Conservation (phyloP, 2,888 invertebrate genomes). For the Cheilosia impressa region DNA sequence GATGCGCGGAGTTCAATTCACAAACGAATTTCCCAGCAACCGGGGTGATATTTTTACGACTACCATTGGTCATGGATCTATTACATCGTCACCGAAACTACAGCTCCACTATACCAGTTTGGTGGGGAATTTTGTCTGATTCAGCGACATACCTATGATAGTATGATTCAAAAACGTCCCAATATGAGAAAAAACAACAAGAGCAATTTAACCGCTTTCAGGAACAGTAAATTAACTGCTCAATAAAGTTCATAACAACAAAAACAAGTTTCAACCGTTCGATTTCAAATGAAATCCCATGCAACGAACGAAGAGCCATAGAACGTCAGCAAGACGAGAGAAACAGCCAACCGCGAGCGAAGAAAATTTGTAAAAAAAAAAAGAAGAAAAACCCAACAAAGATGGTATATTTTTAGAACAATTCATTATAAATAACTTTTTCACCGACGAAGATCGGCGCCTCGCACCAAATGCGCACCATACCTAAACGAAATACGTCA, state of each 20-base stretch:
- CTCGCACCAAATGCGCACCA: conserved; percentile 47
- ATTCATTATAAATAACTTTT: conserved; percentile 55
- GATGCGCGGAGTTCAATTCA: too few relatives aligned
- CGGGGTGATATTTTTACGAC: too few relatives aligned
- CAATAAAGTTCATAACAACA: conserved; percentile 8
- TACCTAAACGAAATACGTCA: conserved; percentile 62
- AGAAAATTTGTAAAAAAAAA: not conserved
- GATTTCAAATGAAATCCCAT: not conserved
- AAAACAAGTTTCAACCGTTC: conserved; percentile 35
- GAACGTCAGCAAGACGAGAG: too few relatives aligned
- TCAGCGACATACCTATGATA: not conserved
- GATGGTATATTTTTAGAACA: conserved; percentile 62
- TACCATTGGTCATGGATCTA: too few relatives aligned
- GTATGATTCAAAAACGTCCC: not conserved
- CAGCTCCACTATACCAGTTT: not conserved
- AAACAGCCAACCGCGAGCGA: too few relatives aligned
- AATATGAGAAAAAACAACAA: not conserved
- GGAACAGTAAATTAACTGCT: conserved; percentile 37
- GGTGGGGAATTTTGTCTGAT: not conserved
- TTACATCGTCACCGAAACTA: too few relatives aligned
- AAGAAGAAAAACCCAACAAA: conserved; percentile 9
- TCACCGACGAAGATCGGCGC: conserved; percentile 46
- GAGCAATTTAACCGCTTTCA: conserved; percentile 22
- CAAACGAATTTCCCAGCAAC: too few relatives aligned
- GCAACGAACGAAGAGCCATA: too few relatives aligned